A percentile compares a stretch with the other conserved stretches of the same genome.
Conservation (phyloP, 2,797 vertebrate species). For the Pseudomugil gertrudae region DNA sequence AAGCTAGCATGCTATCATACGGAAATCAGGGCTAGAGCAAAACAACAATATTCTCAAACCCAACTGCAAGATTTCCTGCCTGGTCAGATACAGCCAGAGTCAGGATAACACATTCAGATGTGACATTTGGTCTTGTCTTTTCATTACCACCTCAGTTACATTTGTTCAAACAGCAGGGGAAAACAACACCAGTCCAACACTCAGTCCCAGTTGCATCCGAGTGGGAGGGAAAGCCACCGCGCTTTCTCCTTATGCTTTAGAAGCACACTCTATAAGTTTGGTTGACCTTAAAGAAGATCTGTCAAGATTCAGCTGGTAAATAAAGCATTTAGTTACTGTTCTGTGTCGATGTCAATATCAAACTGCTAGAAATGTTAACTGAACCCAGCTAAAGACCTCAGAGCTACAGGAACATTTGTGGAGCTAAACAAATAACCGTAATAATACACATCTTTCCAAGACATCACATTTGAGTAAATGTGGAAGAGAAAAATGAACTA, state of each 20-base stretch:
- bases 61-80: constrained; percentile 3
- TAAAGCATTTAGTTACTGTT: no score
- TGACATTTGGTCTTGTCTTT: constrained; percentile 5
- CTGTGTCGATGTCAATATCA: no score
- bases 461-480: no score
- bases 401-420: no score
- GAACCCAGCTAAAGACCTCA: no score
- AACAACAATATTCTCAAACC: constrained; percentile 3
- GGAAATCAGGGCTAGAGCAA: no score
- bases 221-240: neutral
- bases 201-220: neutral
- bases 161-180: constrained; percentile 5
- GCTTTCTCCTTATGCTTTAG: neutral
- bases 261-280: neutral
- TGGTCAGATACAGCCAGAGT: constrained; percentile 4
- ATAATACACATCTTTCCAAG: no score
- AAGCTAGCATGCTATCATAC: neutral
- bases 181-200: neutral
- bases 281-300: neutral
- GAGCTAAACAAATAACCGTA: no score
- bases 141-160: constrained; percentile 4
- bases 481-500: no score
- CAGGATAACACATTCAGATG: constrained; percentile 4
- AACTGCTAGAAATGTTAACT: no score
- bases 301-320: no score